phyloP scores from a whole-genome alignment of 2,113 vertebrate genomes.

The Arizona elegans region DNA sequence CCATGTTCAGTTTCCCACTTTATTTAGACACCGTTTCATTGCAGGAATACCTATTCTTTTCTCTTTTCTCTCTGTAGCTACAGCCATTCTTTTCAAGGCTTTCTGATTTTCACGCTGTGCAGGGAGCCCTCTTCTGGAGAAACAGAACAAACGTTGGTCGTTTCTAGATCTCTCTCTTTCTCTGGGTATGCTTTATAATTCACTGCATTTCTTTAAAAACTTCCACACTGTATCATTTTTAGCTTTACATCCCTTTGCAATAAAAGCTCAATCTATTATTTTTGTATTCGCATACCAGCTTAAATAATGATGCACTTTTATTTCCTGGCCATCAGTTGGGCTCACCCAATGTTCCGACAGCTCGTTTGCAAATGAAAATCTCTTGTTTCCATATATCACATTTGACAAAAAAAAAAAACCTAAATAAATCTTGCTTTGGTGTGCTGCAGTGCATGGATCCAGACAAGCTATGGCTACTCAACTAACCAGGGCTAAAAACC shows the following conservation, averaged over 20 bases:
- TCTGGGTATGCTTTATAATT: neutral
- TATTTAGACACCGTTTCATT: neutral
- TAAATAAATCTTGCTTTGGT: neutral
- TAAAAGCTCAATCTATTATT: neutral
- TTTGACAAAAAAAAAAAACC: neutral
- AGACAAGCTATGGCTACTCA: neutral
- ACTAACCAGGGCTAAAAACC: neutral
- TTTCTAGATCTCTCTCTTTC: neutral
- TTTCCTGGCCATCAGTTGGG: neutral
- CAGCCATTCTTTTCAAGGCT: conserved; percentile 27
- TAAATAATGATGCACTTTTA: neutral
- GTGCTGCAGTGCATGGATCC: neutral
- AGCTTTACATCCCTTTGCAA: neutral
- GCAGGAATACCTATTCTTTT: neutral
- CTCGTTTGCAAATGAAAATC: neutral
- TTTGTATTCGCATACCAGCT: neutral
- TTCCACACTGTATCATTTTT: neutral
- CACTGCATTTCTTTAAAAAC: neutral
- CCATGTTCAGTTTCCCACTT: neutral
- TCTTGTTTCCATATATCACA: neutral
- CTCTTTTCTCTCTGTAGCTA: conserved; percentile 17
- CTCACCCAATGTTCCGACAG: neutral
- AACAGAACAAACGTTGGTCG: conserved; percentile 43
- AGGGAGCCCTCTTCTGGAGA: conserved; percentile 83
- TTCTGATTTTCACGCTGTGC: conserved; percentile 64